Evolutionary conservation across 2,888 invertebrate genomes (phyloP).

Genomic region (Tridacna crocea): DNA sequence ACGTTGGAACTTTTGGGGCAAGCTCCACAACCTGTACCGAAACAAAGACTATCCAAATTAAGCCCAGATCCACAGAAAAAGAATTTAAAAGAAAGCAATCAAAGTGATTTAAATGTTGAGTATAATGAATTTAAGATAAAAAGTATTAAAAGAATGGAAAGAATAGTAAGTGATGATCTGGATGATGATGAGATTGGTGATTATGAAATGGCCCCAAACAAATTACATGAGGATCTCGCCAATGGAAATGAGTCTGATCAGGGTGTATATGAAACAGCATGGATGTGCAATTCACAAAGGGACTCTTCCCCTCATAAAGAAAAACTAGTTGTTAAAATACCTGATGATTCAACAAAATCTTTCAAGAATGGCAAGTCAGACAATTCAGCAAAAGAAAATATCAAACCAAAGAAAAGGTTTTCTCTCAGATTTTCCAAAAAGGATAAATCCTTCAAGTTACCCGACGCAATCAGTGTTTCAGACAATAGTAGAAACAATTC

Average conservation of each 20-base stretch:
- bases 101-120: background rate
- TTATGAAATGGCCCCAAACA: conserved; percentile 4
- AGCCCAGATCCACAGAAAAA: conserved; percentile 17
- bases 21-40: conserved; percentile 20
- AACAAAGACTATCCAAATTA: background rate
- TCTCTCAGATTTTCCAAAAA: conserved; percentile 11
- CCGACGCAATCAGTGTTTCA: conserved; percentile 7
- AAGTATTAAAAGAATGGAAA: background rate
- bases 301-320: conserved; percentile 12
- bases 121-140: background rate
- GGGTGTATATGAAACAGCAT: conserved; percentile 11
- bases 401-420: conserved; percentile 12
- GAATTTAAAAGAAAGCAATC: background rate
- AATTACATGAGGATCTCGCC: background rate
- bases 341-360: background rate
- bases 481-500: background rate
- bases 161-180: background rate
- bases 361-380: background rate
- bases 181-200: conserved; percentile 2
- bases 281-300: conserved; percentile 15
- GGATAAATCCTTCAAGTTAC: conserved; percentile 12
- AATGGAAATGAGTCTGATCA: background rate
- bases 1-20: conserved; percentile 29
- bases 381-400: background rate
- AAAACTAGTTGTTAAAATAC: conserved; percentile 4